Percentiles rank a stretch among this genome's conserved stretches.
Evolutionary conservation across 2,113 vertebrate genomes (phyloP).

Genomic region (Promerops cafer): DNA sequence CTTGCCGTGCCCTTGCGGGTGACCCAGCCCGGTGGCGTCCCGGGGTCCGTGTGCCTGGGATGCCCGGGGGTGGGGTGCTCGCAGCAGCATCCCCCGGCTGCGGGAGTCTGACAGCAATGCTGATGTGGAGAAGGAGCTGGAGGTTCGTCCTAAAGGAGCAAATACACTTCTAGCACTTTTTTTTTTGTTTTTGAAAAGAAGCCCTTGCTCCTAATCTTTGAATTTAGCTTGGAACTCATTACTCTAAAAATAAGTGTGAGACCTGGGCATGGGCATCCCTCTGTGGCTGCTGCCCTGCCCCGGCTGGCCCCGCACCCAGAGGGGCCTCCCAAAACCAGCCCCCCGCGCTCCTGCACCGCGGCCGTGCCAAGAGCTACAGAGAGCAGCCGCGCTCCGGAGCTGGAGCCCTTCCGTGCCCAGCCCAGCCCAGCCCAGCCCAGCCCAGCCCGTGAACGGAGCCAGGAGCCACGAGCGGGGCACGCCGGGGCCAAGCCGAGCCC

Average conservation of each 20-base stretch:
- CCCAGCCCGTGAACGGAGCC: neutral
- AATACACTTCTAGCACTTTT: neutral
- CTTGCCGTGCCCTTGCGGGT: neutral
- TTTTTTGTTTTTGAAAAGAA: neutral
- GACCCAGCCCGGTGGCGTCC: neutral
- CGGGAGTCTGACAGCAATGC: neutral
- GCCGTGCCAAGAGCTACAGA: neutral
- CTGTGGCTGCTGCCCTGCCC: neutral
- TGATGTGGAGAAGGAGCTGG: neutral
- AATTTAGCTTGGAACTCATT: neutral
- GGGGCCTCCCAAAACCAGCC: neutral
- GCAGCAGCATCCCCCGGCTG: neutral
- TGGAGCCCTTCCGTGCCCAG: neutral
- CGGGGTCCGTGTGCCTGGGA: neutral
- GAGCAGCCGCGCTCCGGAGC: neutral
- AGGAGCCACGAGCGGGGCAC: neutral
- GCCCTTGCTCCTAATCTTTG: neutral
- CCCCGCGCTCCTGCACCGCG: neutral
- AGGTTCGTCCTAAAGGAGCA: neutral
- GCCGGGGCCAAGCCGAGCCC: accelerated
- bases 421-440: accelerated
- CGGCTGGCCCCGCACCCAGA: accelerated
- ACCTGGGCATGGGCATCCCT: accelerated
- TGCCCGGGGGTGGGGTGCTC: neutral
- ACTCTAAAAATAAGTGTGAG: accelerated